phyloP scores from a whole-genome alignment of 2,888 invertebrate species.

The Lycophotia porphyrea region DNA sequence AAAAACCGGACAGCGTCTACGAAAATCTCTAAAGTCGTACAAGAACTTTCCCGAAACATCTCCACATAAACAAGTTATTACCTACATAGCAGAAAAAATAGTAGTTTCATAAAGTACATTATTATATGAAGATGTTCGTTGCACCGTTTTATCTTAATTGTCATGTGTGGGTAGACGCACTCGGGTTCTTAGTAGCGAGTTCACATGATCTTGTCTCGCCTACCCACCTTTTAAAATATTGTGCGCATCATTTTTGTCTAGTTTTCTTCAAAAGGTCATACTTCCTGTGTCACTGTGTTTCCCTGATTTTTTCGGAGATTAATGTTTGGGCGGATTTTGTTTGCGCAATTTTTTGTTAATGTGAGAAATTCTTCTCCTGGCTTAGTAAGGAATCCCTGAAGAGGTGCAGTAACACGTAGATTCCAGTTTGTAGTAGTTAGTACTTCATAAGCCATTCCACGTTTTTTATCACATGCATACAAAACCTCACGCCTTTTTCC shows the following conservation, averaged over 20 bases:
- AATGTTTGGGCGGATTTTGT: background rate
- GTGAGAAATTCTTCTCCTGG: background rate
- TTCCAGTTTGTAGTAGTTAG: background rate
- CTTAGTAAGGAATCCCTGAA: background rate
- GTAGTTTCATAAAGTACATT: slow-evolving; percentile 53
- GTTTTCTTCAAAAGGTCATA: slow-evolving; percentile 56
- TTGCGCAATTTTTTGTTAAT: background rate
- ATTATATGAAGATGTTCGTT: slow-evolving; percentile 65
- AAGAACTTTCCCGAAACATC: slow-evolving; percentile 19
- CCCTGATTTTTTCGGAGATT: slow-evolving; percentile 39
- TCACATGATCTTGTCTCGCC: slow-evolving; percentile 73
- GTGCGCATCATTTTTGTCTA: slow-evolving; percentile 56
- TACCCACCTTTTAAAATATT: slow-evolving; percentile 53
- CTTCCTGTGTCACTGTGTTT: slow-evolving; percentile 61
- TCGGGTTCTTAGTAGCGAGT: slow-evolving; percentile 77
- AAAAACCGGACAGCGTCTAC: background rate
- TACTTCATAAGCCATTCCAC: background rate
- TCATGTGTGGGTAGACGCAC: slow-evolving; percentile 69
- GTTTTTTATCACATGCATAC: background rate
- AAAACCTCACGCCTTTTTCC: no score
- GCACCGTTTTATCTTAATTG: slow-evolving; percentile 75
- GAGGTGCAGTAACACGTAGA: background rate
- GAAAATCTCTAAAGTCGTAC: background rate
- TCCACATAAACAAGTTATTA: slow-evolving; percentile 49
- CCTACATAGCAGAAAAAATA: slow-evolving; percentile 49